Percentiles rank a stretch among this genome's conserved stretches.
Evolutionary conservation across 2,113 vertebrate genomes (phyloP).

Genomic region (Podiceps cristatus): DNA sequence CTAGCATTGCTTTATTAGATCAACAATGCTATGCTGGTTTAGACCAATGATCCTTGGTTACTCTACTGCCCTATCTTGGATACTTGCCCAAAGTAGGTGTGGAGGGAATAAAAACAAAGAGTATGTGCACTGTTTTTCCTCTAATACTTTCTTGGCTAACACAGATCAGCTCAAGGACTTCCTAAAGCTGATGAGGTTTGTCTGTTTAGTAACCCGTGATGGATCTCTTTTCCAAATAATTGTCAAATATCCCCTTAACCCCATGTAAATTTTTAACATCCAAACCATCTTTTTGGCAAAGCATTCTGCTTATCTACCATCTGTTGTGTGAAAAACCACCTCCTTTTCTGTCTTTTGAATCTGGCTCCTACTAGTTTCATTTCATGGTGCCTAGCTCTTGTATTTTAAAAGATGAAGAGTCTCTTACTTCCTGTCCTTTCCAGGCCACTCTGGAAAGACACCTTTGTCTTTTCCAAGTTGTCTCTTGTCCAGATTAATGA

Average conservation of each 20-base stretch:
- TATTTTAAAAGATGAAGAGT: background rate
- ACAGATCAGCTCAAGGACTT: background rate
- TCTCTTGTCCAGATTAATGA: slow-evolving; percentile 11
- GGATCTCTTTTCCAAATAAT: background rate
- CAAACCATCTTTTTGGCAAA: background rate
- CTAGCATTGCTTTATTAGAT: background rate
- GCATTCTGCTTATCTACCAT: background rate
- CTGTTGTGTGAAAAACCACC: slow-evolving; percentile 39
- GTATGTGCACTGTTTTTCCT: background rate
- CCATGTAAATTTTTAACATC: background rate
- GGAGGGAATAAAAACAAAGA: background rate
- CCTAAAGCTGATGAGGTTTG: background rate
- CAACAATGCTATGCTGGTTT: background rate
- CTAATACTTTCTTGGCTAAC: background rate
- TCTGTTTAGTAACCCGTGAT: background rate
- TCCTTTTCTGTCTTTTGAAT: background rate
- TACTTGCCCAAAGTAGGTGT: background rate
- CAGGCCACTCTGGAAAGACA: background rate
- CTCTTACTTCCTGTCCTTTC: background rate
- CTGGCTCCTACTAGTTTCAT: background rate
- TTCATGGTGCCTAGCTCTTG: background rate
- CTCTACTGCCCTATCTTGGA: background rate
- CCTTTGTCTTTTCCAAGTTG: slow-evolving; percentile 11
- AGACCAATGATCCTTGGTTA: background rate
- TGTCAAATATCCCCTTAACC: background rate